Base-by-base conservation (phyloP, 2,888 invertebrate genomes). In the Chrysina gloriosa region DNA sequence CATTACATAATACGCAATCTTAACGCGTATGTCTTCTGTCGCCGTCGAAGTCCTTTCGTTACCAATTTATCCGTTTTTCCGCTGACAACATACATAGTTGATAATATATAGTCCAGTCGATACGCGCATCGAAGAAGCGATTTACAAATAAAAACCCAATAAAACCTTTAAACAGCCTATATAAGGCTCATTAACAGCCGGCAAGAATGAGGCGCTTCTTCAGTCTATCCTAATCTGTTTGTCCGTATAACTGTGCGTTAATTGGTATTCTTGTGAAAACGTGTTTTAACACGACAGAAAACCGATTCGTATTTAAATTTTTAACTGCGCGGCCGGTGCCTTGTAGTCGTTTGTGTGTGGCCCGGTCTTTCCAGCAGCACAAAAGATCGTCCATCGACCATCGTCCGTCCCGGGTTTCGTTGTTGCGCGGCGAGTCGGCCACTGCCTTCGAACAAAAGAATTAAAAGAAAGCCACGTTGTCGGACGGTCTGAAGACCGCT, bases 381-480 rank as follows among this genome's bases (percentile, higher is more conserved):
- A 61, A 61, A 61, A 61, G 58, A 61, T 36, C 45, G 42, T 58
- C n/a, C n/a, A n/a, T n/a, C n/a, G n/a, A n/a, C n/a, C n/a, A n/a
- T n/a, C n/a, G n/a, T n/a, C n/a, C 50, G 29, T 52, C 42, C 45
- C 58, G 27, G n/a, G 58, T 61, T 42, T 61, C 58, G 42, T 42
- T 61, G 27, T 27, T 14, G 34, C 19, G 56, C 42, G 58, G 58
- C 58, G 27, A 42, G 42, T 42, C 27, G 25, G 58, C 39, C 58
- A 42, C 11, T 61, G 27, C 42, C 58, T 42, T 42, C 27, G 27
- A 29, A 61, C 58, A 61, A 61, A 61, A 61, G 42, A 19, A 42
- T 29, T 34, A 61, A 61, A 58, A 61, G 39, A 27, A 61, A 42
- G 42, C 42, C 27, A 42, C 45, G 42, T 42, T 61, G 58, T 42